phyloP scores from a whole-genome alignment of 1,140 invertebrate species.

The Dendroctonus valens region DNA sequence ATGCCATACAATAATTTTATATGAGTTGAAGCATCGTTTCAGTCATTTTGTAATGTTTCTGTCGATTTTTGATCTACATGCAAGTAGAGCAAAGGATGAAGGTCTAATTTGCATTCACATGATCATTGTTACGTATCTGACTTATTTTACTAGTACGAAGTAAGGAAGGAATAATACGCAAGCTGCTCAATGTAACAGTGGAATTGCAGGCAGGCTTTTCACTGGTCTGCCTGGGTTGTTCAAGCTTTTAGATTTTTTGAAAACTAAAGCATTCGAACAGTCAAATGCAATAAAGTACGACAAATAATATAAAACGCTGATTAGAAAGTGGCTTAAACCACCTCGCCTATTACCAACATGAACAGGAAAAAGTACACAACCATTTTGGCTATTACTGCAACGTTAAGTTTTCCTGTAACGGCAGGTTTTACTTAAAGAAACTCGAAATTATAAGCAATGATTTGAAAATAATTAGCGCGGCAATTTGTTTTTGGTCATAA shows the following conservation, averaged over 20 bases:
- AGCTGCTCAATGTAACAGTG: too few species aligned
- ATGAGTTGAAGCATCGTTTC: background rate
- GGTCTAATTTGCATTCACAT: too few species aligned
- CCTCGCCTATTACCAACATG: constrained; percentile 27
- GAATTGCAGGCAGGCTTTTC: too few species aligned
- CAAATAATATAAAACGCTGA: constrained; percentile 29
- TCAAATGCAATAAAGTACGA: constrained; percentile 17
- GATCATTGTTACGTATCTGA: too few species aligned
- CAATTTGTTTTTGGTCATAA: too few species aligned
- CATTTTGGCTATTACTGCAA: constrained; percentile 32
- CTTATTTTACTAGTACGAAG: too few species aligned
- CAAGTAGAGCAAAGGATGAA: background rate
- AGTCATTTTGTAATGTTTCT: background rate
- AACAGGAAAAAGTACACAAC: constrained; percentile 33
- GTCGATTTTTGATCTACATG: background rate
- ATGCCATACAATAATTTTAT: background rate
- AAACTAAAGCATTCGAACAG: constrained; percentile 20
- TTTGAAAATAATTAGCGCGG: too few species aligned
- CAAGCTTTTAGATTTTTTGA: constrained; percentile 2
- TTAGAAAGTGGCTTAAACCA: constrained; percentile 25
- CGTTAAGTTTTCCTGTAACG: constrained; percentile 32
- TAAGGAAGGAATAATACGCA: too few species aligned
- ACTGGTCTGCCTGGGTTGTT: background rate
- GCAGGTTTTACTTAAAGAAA: constrained; percentile 4
- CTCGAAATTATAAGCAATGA: too few species aligned